These are phyloP conservation scores for Drosophila pruinosa DNA, from an alignment of 1,140 invertebrate genomes.

Conservation along the genomic window DNA sequence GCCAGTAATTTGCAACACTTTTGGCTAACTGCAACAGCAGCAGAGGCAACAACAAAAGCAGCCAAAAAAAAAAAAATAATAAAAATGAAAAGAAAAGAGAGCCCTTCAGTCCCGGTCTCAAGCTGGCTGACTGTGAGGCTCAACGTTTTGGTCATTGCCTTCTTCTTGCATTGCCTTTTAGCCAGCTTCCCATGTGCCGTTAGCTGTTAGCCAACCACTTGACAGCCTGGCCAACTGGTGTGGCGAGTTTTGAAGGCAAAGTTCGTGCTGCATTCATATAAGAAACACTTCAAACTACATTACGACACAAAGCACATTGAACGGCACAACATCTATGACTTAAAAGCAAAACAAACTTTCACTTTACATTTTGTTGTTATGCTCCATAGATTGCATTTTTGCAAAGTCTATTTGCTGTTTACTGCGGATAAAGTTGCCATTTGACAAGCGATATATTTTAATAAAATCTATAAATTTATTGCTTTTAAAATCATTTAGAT, in stretches of 20 bases:
- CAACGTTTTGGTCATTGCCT: constrained; percentile 6
- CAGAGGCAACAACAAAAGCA: constrained; percentile 2
- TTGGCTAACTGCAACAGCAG: constrained; percentile 51
- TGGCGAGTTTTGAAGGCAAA: constrained; percentile 28
- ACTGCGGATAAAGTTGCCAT: neutral
- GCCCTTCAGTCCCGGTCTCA: constrained; percentile 1
- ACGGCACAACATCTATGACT: neutral
- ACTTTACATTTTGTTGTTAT: constrained; percentile 4
- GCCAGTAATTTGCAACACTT: constrained; percentile 58
- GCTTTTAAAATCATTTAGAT: no score
- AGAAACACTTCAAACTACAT: neutral
- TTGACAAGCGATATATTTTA: no score
- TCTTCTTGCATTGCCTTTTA: constrained; percentile 11
- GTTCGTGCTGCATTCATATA: constrained; percentile 11
- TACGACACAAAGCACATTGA: constrained; percentile 12
- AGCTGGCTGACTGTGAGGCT: neutral
- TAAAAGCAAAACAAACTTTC: constrained; percentile 5
- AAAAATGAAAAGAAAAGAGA: neutral
- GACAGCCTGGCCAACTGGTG: constrained; percentile 26
- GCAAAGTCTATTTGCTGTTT: neutral
- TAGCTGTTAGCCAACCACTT: constrained; percentile 33
- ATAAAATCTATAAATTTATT: no score
- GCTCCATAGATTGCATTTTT: neutral
- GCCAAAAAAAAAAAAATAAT: neutral
- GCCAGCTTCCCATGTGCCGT: constrained; percentile 20